phyloP scores from a whole-genome alignment of 2,888 invertebrate genomes.

The Euclidia mi region DNA sequence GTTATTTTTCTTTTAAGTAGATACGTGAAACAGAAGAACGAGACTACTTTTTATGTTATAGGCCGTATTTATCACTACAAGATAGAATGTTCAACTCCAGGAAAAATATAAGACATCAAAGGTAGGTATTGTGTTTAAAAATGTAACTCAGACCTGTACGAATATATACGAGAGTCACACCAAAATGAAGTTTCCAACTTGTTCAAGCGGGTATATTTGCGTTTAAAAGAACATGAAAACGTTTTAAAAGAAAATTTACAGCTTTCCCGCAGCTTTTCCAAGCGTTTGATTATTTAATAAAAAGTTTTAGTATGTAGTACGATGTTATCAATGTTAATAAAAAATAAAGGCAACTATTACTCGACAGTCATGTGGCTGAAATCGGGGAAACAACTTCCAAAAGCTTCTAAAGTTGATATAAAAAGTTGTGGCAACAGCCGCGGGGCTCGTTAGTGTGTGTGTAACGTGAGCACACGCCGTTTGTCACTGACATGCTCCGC shows the following conservation, averaged over 20 bases:
- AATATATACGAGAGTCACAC: no score
- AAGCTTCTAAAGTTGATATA: constrained; percentile 57
- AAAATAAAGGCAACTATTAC: constrained; percentile 35
- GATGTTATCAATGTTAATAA: constrained; percentile 23
- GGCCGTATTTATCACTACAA: no score
- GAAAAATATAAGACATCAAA: no score
- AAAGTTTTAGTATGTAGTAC: constrained; percentile 6
- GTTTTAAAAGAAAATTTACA: constrained; percentile 33
- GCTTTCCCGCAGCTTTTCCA: constrained; percentile 11
- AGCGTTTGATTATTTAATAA: constrained; percentile 26
- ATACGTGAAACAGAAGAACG: no score
- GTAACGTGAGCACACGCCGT: constrained; percentile 28
- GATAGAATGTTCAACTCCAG: no score
- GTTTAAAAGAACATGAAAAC: constrained; percentile 13
- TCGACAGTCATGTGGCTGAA: constrained; percentile 51
- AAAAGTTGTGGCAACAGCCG: constrained; percentile 59
- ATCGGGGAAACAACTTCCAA: constrained; percentile 50
- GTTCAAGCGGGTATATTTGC: neutral
- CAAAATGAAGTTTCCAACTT: no score
- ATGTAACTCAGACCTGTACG: no score
- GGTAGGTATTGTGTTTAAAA: no score
- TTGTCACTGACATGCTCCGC: constrained; percentile 16
- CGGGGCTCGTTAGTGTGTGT: constrained; percentile 57
- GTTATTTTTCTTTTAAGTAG: no score
- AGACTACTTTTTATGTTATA: no score